Base-by-base conservation (phyloP, 1,140 invertebrate genomes). In the Orius laevigatus region DNA sequence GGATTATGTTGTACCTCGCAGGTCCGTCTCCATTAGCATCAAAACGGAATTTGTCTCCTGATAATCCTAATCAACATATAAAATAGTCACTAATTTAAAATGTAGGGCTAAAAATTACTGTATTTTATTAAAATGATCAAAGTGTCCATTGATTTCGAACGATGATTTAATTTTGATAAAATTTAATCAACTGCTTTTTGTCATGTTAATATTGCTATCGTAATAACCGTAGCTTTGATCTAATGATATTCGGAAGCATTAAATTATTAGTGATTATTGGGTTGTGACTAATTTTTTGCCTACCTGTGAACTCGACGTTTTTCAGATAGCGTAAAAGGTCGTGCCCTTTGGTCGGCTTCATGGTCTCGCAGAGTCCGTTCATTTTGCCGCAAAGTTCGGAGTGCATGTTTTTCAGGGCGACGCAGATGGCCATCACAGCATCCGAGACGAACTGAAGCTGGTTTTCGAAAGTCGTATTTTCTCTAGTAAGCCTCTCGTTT, bases 371-470 rank as follows among this genome's bases (percentile, higher is more conserved):
- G 1, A 93, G 67, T n/a, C 87, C 86, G 0, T 71, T 64, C 32
- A 66, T 64, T 1, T 76, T 43, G 1, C 40, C 18, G 55, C 20
- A 45, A 31, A 12, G 32, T 8, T 31, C 25, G 20, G 19, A 9
- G 43, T 94, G 89, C 84, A 94, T 91, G 55, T 86, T 78, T 8
- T 55, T 48, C 55, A 93, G 76, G 42, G 88, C 86, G 58, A 87
- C 79, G 18, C 83, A 87, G 61, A 93, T 91, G 2, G 85, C 84
- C 77, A 91, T 78, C 0, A 92, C 87, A 16, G 89, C 87, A 63
- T 93, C 88, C 19, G 82, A 86, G 18, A 93, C 88, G 62, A 92
- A 93, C 63, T 93, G 89, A 35, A 93, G 66, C 59, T 93, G 89
- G 56, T 81, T 77, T 63, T 93, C 89, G 55, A 89, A 88, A 48